phyloP scores from a whole-genome alignment of 2,113 vertebrate genomes.

The Engystomops pustulosus region DNA sequence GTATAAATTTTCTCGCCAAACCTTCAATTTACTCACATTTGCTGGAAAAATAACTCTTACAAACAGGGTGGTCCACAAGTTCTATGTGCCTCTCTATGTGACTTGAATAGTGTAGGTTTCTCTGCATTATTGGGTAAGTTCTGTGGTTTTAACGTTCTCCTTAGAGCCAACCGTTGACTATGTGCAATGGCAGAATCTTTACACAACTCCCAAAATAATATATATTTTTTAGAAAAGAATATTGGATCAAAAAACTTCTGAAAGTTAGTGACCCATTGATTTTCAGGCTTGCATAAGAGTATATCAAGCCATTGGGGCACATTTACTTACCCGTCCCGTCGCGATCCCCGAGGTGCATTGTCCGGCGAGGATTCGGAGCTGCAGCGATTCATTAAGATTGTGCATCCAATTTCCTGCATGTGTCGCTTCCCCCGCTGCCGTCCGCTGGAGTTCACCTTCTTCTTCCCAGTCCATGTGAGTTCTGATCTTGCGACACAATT shows the following conservation, averaged over 20 bases:
- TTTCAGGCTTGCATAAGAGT: no score
- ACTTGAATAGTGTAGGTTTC: background rate
- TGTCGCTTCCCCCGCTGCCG: no score
- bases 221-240: background rate
- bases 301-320: no score
- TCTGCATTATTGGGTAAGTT: background rate
- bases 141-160: background rate
- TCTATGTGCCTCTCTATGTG: background rate
- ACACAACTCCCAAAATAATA: background rate
- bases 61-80: constrained; percentile 26
- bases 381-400: no score
- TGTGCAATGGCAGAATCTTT: background rate
- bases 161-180: background rate
- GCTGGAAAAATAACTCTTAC: constrained; percentile 25
- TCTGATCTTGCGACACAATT: no score
- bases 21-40: constrained; percentile 40
- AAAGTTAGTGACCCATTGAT: background rate
- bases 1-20: constrained; percentile 41
- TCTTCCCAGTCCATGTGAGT: no score
- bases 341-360: no score
- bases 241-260: background rate
- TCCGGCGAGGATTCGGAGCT: no score
- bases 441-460: no score
- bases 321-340: no score
- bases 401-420: no score